Percentiles rank a stretch among this genome's conserved stretches.
Conservation (phyloP, 2,888 invertebrate species). For the Julus scandinavius region DNA sequence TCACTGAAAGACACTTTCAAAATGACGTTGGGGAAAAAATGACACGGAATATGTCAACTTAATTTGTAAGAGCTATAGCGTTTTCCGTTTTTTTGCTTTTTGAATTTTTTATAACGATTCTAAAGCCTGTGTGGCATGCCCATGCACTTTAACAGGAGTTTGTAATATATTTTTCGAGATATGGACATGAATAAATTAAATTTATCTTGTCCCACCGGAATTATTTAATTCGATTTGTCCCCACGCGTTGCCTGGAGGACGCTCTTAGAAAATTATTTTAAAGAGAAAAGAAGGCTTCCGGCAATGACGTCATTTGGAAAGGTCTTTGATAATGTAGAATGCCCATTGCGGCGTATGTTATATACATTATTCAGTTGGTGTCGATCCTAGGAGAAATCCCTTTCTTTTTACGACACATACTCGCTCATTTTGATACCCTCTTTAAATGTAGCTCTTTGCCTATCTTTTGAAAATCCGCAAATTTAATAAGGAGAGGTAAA, state of each 20-base stretch:
- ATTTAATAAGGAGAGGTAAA: neutral
- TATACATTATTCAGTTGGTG: constrained; percentile 15
- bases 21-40: neutral
- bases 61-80: neutral
- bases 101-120: constrained; percentile 1
- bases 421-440: neutral
- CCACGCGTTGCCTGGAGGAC: neutral
- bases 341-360: neutral
- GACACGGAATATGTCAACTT: neutral
- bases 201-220: neutral
- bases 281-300: neutral
- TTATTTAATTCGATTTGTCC: constrained; percentile 39
- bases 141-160: neutral
- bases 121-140: neutral
- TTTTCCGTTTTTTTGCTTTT: neutral
- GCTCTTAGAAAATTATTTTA: constrained; percentile 30
- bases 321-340: neutral
- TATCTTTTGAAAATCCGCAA: neutral
- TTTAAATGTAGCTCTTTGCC: neutral
- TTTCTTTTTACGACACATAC: neutral
- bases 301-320: neutral
- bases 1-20: neutral
- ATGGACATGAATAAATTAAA: constrained; percentile 30
- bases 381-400: neutral
- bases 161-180: neutral